A percentile compares a stretch with the other conserved stretches of the same genome.
Evolutionary conservation across 1,140 invertebrate species (phyloP).

Genomic region (Eufriesea mexicana): DNA sequence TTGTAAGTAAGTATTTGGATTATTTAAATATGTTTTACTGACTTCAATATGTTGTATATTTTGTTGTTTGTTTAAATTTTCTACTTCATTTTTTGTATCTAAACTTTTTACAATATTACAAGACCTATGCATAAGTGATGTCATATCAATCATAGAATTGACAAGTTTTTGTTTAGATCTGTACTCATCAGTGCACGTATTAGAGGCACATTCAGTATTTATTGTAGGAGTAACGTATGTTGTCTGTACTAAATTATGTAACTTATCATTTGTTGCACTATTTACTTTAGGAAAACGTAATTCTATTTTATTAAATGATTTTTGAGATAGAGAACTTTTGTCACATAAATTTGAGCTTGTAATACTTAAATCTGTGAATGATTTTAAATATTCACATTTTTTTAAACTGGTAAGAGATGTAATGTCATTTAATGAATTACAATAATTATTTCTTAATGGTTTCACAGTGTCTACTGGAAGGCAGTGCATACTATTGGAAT

Average conservation of each 20-base stretch:
- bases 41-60: slow-evolving; percentile 51
- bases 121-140: slow-evolving; percentile 59
- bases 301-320: slow-evolving; percentile 63
- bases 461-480: slow-evolving; percentile 67
- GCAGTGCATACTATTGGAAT: slow-evolving; percentile 76
- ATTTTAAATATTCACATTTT: slow-evolving; percentile 71
- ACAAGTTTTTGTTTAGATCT: slow-evolving; percentile 61
- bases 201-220: slow-evolving; percentile 46
- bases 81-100: slow-evolving; percentile 54
- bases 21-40: slow-evolving; percentile 61
- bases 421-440: slow-evolving; percentile 76
- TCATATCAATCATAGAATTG: slow-evolving; percentile 70
- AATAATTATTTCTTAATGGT: slow-evolving; percentile 69
- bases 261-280: slow-evolving; percentile 62
- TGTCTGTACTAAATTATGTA: slow-evolving; percentile 38
- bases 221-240: slow-evolving; percentile 50
- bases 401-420: slow-evolving; percentile 70
- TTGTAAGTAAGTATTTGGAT: slow-evolving; percentile 47
- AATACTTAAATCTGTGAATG: slow-evolving; percentile 68
- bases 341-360: slow-evolving; percentile 64
- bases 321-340: slow-evolving; percentile 55
- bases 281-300: slow-evolving; percentile 59
- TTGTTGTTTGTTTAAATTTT: slow-evolving; percentile 62
- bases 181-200: slow-evolving; percentile 38
- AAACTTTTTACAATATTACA: slow-evolving; percentile 53